phyloP scores from a whole-genome alignment of 2,888 invertebrate species.

The Labia minor region DNA sequence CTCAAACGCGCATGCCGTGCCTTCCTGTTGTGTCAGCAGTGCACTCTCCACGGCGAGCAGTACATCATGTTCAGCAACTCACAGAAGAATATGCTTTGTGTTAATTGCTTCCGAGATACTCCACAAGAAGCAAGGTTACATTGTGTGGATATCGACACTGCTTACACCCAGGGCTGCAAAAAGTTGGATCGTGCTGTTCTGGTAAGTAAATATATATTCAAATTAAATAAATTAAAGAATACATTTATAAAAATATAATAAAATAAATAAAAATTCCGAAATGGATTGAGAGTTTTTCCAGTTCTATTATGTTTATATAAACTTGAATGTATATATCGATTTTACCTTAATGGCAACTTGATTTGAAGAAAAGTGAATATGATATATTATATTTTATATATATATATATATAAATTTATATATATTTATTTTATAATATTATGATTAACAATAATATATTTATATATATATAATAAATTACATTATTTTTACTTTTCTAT shows the following conservation, averaged over 20 bases:
- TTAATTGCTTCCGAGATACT: conserved; percentile 61
- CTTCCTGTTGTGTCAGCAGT: conserved; percentile 35
- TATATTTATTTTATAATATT: too few relatives aligned
- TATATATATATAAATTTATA: too few relatives aligned
- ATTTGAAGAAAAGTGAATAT: too few relatives aligned
- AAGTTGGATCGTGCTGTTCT: conserved; percentile 54
- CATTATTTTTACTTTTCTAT: too few relatives aligned
- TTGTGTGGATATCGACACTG: conserved; percentile 62
- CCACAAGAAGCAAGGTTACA: conserved; percentile 54
- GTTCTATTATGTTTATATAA: conserved; percentile 8
- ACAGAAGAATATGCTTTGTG: conserved; percentile 59
- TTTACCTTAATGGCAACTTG: too few relatives aligned
- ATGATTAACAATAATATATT: too few relatives aligned
- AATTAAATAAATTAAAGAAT: too few relatives aligned
- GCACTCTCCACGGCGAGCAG: conserved; percentile 57
- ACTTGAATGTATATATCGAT: too few relatives aligned
- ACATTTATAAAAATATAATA: too few relatives aligned
- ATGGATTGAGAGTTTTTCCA: too few relatives aligned
- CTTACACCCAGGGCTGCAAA: conserved; percentile 58
- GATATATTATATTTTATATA: too few relatives aligned
- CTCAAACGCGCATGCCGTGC: not conserved
- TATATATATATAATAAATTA: too few relatives aligned
- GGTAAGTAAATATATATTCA: conserved; percentile 35
- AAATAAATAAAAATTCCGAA: not conserved
- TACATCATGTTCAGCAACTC: conserved; percentile 63